A percentile compares a stretch with the other conserved stretches of the same genome.
These are phyloP conservation scores for Chironomus tentans DNA, from an alignment of 2,888 invertebrate species.

Conservation along the genomic window DNA sequence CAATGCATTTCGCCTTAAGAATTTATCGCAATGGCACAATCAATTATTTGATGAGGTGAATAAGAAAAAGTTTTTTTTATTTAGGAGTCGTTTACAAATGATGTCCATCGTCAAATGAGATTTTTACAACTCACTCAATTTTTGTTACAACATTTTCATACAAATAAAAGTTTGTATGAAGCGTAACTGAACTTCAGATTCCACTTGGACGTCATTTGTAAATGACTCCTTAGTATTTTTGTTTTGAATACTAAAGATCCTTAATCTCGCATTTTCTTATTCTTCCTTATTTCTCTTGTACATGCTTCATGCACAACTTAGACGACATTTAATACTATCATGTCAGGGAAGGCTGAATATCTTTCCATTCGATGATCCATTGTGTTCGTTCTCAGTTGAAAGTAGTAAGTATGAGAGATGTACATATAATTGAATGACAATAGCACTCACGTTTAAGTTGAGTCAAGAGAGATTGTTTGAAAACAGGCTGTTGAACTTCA, in stretches of 20 bases:
- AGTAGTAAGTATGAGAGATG: slow-evolving; percentile 68
- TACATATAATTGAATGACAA: neutral
- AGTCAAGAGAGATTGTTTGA: neutral
- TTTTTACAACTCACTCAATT: too few relatives aligned
- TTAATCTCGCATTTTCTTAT: neutral
- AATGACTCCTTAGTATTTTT: too few relatives aligned
- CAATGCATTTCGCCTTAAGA: slow-evolving; percentile 85
- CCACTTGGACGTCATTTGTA: too few relatives aligned
- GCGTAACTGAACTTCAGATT: too few relatives aligned
- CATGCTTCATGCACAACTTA: slow-evolving; percentile 33
- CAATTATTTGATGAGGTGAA: slow-evolving; percentile 80
- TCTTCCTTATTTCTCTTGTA: slow-evolving; percentile 9
- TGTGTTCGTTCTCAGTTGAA: slow-evolving; percentile 92
- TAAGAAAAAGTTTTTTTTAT: too few relatives aligned
- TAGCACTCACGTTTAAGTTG: neutral
- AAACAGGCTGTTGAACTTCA: neutral
- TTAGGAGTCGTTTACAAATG: too few relatives aligned
- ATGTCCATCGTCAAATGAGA: too few relatives aligned
- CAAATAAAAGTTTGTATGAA: too few relatives aligned
- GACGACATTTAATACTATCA: slow-evolving; percentile 83
- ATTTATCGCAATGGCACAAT: slow-evolving; percentile 90
- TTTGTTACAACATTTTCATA: too few relatives aligned
- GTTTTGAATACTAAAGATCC: slow-evolving; percentile 32
- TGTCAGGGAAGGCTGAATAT: slow-evolving; percentile 90
- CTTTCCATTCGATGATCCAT: slow-evolving; percentile 92